Percentiles rank a stretch among this genome's conserved stretches.
Conservation (phyloP, 2,113 vertebrate species). For the Deroptyus accipitrinus region DNA sequence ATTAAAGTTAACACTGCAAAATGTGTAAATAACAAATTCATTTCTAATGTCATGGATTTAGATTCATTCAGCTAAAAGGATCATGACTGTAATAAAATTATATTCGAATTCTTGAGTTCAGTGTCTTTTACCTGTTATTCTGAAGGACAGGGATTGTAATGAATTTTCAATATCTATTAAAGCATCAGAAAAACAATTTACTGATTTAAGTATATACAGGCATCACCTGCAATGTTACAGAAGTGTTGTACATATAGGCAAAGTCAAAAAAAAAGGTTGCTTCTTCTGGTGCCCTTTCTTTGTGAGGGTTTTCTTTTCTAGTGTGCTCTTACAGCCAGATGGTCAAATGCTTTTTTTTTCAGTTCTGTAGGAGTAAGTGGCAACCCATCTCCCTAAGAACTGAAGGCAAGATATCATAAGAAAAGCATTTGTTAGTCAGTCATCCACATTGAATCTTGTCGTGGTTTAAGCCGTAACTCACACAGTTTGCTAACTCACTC, state of each 20-base stretch:
- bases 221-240: not conserved
- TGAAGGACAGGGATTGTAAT: not conserved
- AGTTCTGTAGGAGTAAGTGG: not conserved
- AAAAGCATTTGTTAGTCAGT: not conserved
- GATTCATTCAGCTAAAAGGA: constrained; percentile 11
- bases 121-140: not conserved
- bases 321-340: not conserved
- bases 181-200: not conserved
- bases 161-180: not conserved
- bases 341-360: not conserved
- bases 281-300: not conserved
- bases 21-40: constrained; percentile 27
- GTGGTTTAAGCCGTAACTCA: no score
- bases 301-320: not conserved
- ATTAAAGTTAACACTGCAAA: constrained; percentile 20
- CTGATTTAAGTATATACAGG: not conserved
- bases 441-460: not conserved
- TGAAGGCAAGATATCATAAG: not conserved
- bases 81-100: constrained; percentile 15
- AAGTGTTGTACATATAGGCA: not conserved
- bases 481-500: no score
- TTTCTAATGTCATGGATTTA: constrained; percentile 13
- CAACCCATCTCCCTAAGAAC: not conserved
- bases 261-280: not conserved
- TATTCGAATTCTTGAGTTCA: constrained; percentile 10